These are phyloP conservation scores for Lerema accius DNA, from an alignment of 1,140 invertebrate species.

Conservation along the genomic window DNA sequence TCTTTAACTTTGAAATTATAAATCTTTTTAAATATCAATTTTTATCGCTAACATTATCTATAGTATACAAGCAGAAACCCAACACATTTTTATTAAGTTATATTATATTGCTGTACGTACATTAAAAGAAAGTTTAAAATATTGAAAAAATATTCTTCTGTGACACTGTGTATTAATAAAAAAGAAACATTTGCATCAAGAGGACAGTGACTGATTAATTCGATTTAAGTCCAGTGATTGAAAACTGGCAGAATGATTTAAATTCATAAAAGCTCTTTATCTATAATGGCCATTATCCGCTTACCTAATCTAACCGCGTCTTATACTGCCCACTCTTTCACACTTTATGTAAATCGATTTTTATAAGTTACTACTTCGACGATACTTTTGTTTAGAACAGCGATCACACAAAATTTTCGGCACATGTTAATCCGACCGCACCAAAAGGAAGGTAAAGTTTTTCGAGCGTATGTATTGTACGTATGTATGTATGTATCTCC, in stretches of 20 bases:
- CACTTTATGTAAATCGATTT: slow-evolving; percentile 13
- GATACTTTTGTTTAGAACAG: no score
- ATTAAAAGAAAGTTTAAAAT: not conserved
- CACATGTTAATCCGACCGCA: no score
- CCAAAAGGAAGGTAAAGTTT: no score
- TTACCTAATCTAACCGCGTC: slow-evolving; percentile 29
- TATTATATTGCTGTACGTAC: no score
- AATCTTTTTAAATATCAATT: no score
- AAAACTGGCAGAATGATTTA: slow-evolving; percentile 28
- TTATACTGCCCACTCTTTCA: slow-evolving; percentile 25
- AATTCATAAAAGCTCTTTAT: slow-evolving; percentile 33
- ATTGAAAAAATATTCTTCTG: not conserved
- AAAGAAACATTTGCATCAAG: slow-evolving; percentile 7
- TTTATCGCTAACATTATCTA: no score
- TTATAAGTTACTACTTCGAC: slow-evolving; percentile 3
- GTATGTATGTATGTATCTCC: no score
- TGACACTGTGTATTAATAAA: slow-evolving; percentile 11
- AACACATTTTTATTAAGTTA: no score
- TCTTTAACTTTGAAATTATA: no score
- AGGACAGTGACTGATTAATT: slow-evolving; percentile 17
- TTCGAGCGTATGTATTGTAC: no score
- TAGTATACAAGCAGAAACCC: no score
- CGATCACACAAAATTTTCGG: no score
- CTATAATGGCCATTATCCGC: slow-evolving; percentile 30
- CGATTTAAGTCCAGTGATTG: slow-evolving; percentile 23